phyloP scores from a whole-genome alignment of 2,113 vertebrate genomes.

The Actenoides lindsayi region DNA sequence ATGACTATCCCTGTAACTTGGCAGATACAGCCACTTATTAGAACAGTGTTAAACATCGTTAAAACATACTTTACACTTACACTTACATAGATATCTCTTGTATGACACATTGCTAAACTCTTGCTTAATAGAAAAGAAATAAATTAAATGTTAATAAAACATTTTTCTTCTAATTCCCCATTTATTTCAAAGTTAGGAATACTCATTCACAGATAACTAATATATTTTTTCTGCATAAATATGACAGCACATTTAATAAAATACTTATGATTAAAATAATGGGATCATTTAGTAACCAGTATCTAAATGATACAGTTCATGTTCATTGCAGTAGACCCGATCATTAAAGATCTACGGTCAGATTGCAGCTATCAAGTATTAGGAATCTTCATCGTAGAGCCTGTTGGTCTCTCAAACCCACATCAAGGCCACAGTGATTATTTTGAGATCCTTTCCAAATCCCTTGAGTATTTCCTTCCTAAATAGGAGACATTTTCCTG shows the following conservation, averaged over 20 bases:
- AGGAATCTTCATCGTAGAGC: neutral
- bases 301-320: neutral
- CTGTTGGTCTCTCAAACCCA: neutral
- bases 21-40: neutral
- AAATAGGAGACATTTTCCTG: neutral
- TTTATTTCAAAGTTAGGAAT: neutral
- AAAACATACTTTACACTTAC: neutral
- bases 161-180: neutral
- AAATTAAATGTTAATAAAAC: neutral
- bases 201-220: neutral
- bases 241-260: neutral
- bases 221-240: neutral
- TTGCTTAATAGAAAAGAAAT: neutral
- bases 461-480: neutral
- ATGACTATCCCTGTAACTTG: neutral
- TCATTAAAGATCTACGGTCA: neutral
- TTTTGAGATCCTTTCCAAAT: neutral
- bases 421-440: neutral
- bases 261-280: neutral
- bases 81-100: neutral
- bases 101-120: neutral
- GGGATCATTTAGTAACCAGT: neutral
- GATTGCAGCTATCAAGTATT: accelerated
- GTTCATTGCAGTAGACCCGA: neutral
- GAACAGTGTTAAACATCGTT: neutral